phyloP scores from a whole-genome alignment of 1,140 invertebrate genomes.

The Spodoptera litura region DNA sequence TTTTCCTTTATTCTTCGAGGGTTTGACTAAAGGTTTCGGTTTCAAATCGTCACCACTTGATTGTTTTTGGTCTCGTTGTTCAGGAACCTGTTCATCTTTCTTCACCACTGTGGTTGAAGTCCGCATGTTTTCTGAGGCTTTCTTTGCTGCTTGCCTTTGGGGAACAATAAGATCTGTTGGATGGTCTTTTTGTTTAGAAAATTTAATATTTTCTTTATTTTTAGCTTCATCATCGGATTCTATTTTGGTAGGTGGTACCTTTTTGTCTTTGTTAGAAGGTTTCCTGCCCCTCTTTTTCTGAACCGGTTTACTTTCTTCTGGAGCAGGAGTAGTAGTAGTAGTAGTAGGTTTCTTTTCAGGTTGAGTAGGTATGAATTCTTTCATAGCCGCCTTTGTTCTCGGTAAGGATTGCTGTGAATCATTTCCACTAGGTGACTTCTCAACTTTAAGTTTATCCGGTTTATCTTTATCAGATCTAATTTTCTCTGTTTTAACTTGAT shows the following conservation, averaged over 20 bases:
- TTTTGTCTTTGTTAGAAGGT: conserved; percentile 78
- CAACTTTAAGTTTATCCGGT: conserved; percentile 82
- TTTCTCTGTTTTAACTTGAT: conserved; percentile 82
- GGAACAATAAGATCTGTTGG: conserved; percentile 95
- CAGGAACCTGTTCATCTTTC: conserved; percentile 76
- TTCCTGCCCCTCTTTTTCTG: conserved; percentile 81
- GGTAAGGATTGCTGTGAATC: conserved; percentile 90
- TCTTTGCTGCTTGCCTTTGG: conserved; percentile 95
- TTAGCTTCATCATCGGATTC: conserved; percentile 81
- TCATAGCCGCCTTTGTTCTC: conserved; percentile 93
- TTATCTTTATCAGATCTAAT: conserved; percentile 66
- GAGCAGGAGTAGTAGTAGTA: conserved; percentile 15
- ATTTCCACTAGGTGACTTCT: conserved; percentile 86
- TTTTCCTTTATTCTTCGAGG: conserved; percentile 71
- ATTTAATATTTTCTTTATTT: conserved; percentile 87
- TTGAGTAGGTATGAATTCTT: conserved; percentile 89
- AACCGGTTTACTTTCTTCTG: conserved; percentile 78
- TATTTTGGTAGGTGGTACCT: conserved; percentile 65
- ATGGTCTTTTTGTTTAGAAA: conserved; percentile 87
- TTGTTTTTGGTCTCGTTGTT: conserved; percentile 60
- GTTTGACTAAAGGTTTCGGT: conserved; percentile 73
- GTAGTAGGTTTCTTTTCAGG: conserved; percentile 75
- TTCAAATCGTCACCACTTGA: conserved; percentile 77
- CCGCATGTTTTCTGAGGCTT: conserved; percentile 95
- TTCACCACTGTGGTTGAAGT: conserved; percentile 83